These are phyloP conservation scores for Pseudorasbora parva DNA, from an alignment of 2,113 vertebrate genomes.

Conservation along the genomic window DNA sequence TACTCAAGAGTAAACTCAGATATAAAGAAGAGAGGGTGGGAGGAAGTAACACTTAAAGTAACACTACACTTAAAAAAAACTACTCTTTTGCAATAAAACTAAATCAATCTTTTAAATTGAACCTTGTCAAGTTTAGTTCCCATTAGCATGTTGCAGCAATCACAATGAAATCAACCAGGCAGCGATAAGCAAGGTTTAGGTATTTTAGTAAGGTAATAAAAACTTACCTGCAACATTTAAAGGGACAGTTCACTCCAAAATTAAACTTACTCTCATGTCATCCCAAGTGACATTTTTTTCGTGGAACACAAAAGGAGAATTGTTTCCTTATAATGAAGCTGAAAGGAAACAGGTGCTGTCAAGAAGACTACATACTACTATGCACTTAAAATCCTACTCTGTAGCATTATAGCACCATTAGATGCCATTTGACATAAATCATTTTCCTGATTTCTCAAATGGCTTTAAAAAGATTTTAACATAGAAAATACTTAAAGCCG, in stretches of 20 bases:
- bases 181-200: neutral
- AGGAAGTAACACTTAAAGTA: neutral
- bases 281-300: neutral
- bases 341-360: no score
- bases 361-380: no score
- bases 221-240: conserved; percentile 11
- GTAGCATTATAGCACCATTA: no score
- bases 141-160: neutral
- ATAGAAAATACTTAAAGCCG: no score
- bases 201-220: neutral
- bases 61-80: neutral
- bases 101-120: neutral
- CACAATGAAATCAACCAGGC: neutral
- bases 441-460: no score
- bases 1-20: neutral
- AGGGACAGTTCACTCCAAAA: neutral
- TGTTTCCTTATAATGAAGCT: no score
- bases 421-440: no score
- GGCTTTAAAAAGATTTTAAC: no score
- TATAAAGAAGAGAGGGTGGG: neutral
- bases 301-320: neutral
- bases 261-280: neutral
- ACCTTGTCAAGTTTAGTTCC: neutral
- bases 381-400: no score
- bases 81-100: neutral